A percentile compares a stretch with the other conserved stretches of the same genome.
Conservation (phyloP, 2,113 vertebrate genomes). For the Megaleporinus macrocephalus region DNA sequence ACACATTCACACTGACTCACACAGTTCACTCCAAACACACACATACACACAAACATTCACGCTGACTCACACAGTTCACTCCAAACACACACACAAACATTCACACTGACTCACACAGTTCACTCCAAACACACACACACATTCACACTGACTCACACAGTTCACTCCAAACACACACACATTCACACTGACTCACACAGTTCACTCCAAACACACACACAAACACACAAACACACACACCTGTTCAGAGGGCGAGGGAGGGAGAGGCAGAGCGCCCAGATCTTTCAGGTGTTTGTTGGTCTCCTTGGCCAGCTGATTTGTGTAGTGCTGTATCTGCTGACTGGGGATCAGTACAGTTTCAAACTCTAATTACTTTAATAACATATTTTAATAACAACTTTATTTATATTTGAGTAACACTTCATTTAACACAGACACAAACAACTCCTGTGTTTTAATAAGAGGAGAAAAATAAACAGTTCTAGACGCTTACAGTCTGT, state of each 20-base stretch:
- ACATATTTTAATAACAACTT: background rate
- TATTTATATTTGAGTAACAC: too few relatives aligned
- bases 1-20: background rate
- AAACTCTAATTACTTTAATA: background rate
- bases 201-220: background rate
- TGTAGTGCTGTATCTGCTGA: constrained; percentile 91
- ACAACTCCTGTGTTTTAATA: background rate
- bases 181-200: background rate
- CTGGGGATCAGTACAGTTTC: constrained; percentile 68
- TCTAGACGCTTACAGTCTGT: constrained; percentile 85
- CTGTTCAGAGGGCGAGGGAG: constrained; percentile 87
- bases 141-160: constrained; percentile 63
- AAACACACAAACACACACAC: constrained; percentile 61
- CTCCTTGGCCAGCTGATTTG: constrained; percentile 93
- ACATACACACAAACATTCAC: background rate
- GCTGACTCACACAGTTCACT: too few relatives aligned
- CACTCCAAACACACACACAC: background rate
- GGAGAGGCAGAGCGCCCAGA: constrained; percentile 83
- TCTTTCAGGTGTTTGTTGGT: constrained; percentile 94
- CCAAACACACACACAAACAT: constrained; percentile 68
- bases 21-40: constrained; percentile 82
- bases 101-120: too few relatives aligned
- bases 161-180: constrained; percentile 72
- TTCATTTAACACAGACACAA: background rate
- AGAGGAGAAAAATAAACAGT: background rate